Evolutionary conservation across 2,888 invertebrate genomes (phyloP), one percentile per base, ranked within the genome.

Genomic region (Ornithoptera priamus): DNA sequence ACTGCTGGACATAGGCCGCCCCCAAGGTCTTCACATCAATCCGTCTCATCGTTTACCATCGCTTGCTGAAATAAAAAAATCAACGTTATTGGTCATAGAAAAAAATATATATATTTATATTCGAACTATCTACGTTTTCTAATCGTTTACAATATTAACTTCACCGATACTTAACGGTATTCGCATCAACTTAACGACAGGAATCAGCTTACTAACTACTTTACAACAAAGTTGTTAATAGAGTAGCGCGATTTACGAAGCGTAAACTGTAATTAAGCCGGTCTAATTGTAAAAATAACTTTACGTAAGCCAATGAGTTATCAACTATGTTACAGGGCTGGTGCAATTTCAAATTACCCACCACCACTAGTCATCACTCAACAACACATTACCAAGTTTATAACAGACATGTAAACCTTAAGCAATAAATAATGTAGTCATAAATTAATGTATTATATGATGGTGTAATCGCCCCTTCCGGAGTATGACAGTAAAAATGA

Each of bases 361-460:
- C 24, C 62, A 76, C 68, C 77, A 77, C 78, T 80, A 79, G 75
- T 68, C 75, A 72, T 75, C 76, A 77, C 68, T 77, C 72, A 72
- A 76, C 72, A 81, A 79, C 50, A 39, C n/a, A 17, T 42, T 57
- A 20, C 22, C 67, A 61, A 36, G 18, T 53, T 17, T 50, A 71
- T 65, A 36, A 57, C 69, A 73, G 72, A 70, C 70, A 62, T 66
- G 73, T 64, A 63, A 65, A 61, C 62, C 64, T 72, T 69, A 72
- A 74, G 75, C 75, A 76, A 74, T 75, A 57, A 77, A 50, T 75
- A 76, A 75, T 72, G 75, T 72, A 75, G 80, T 82, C 83, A 88
- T 89, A 89, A 89, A 86, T 78, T 85, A 82, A 87, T 88, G 84
- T 86, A 84, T 85, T 83, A 88, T 88, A 85, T 86, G 88, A 88